A percentile compares a stretch with the other conserved stretches of the same genome.
Evolutionary conservation across 37 sponge, comb jelly and placozoan genomes (phyloP).

Genomic region (Lycopodina hypogea): DNA sequence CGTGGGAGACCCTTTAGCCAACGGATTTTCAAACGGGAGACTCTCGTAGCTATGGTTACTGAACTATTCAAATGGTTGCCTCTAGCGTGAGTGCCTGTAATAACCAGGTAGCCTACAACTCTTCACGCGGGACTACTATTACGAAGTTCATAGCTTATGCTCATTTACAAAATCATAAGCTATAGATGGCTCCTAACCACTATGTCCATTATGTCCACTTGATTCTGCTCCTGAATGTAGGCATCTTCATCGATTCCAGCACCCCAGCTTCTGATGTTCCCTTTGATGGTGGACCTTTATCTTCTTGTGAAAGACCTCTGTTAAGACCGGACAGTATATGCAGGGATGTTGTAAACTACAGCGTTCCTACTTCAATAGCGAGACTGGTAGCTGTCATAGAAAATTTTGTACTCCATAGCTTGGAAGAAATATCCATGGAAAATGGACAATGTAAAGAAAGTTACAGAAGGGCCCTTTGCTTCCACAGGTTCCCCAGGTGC

Average conservation of each 20-base stretch:
- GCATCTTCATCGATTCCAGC: not conserved
- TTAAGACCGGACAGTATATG: not conserved
- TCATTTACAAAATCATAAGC: too few species aligned
- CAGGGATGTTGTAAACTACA: not conserved
- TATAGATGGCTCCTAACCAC: too few species aligned
- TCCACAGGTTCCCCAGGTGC: slow-evolving; percentile 27
- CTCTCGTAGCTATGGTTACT: too few species aligned
- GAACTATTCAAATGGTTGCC: too few species aligned
- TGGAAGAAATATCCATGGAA: not conserved
- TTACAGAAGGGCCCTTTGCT: not conserved
- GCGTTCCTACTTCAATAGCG: slow-evolving; percentile 11
- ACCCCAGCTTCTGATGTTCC: not conserved
- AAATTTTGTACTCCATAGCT: not conserved
- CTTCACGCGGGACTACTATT: too few species aligned
- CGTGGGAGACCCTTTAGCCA: too few species aligned
- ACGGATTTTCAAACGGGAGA: too few species aligned
- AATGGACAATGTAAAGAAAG: not conserved
- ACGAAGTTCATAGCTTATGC: too few species aligned
- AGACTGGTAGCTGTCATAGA: slow-evolving; percentile 9
- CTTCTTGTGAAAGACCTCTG: slow-evolving; percentile 2
- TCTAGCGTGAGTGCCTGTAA: too few species aligned
- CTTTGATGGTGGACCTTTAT: slow-evolving; percentile 11
- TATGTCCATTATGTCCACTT: too few species aligned
- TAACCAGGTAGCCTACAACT: too few species aligned
- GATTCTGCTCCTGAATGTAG: too few species aligned